A percentile compares a stretch with the other conserved stretches of the same genome.
phyloP scores from a whole-genome alignment of 1,140 invertebrate genomes.

The Ostrea edulis region DNA sequence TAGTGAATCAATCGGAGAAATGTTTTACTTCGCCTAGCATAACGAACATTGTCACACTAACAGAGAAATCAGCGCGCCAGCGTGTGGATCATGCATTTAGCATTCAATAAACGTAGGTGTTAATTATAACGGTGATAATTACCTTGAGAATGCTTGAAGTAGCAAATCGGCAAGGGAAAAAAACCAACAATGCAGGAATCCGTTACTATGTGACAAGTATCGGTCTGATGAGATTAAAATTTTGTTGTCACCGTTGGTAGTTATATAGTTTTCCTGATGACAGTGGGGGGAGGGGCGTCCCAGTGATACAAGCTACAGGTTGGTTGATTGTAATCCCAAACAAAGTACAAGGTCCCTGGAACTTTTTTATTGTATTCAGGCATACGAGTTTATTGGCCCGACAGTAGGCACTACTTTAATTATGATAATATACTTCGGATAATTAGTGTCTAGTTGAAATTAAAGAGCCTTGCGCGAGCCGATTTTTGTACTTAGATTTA shows the following conservation, averaged over 20 bases:
- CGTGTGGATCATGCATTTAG: neutral
- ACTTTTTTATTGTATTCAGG: constrained; percentile 1
- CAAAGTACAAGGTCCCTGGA: constrained; percentile 30
- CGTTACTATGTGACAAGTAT: constrained; percentile 20
- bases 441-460: neutral
- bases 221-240: neutral
- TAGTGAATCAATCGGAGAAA: neutral
- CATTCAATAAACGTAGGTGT: neutral
- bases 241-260: neutral
- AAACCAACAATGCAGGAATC: neutral
- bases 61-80: neutral
- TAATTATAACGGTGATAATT: neutral
- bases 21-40: neutral
- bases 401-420: neutral
- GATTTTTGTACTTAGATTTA: neutral
- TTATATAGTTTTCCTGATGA: neutral
- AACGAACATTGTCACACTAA: constrained; percentile 21
- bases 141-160: constrained; percentile 17
- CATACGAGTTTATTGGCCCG: constrained; percentile 1
- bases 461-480: neutral
- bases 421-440: neutral
- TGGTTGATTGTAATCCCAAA: neutral
- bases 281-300: neutral
- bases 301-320: constrained; percentile 2
- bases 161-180: constrained; percentile 18